Percentiles rank a stretch among this genome's conserved stretches.
phyloP scores from a whole-genome alignment of 2,113 vertebrate genomes.

The Ptilonorhynchus violaceus region DNA sequence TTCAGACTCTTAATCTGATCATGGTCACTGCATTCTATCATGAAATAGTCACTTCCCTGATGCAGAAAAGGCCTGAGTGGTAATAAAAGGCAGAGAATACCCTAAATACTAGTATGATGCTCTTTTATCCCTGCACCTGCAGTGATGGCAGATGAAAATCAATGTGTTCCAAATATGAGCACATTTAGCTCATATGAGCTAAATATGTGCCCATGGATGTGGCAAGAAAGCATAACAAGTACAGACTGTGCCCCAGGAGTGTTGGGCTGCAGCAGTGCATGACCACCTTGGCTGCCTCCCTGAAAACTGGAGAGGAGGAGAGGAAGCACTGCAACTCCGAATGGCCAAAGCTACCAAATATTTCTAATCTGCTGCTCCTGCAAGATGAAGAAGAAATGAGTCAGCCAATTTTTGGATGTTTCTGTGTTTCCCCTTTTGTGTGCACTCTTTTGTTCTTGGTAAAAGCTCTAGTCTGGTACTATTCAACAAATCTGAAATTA shows the following conservation, averaged over 20 bases:
- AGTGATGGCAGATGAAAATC: not conserved
- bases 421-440: not conserved
- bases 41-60: not conserved
- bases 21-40: not conserved
- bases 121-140: not conserved
- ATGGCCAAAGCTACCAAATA: not conserved
- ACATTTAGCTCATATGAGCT: too few relatives aligned
- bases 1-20: not conserved
- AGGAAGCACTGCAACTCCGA: too few relatives aligned
- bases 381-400: not conserved
- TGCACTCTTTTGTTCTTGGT: not conserved
- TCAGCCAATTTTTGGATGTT: not conserved
- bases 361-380: not conserved
- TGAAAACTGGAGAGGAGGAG: not conserved
- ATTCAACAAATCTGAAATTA: not conserved
- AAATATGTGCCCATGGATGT: rapidly evolving
- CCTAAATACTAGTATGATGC: not conserved
- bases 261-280: not conserved
- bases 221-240: not conserved
- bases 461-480: not conserved
- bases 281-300: not conserved
- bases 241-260: not conserved
- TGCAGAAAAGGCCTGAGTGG: not conserved
- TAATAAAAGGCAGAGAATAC: not conserved
- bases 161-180: not conserved